Base-by-base conservation (phyloP, 2,888 invertebrate genomes). In the Himalopsyche kuldschensis region DNA sequence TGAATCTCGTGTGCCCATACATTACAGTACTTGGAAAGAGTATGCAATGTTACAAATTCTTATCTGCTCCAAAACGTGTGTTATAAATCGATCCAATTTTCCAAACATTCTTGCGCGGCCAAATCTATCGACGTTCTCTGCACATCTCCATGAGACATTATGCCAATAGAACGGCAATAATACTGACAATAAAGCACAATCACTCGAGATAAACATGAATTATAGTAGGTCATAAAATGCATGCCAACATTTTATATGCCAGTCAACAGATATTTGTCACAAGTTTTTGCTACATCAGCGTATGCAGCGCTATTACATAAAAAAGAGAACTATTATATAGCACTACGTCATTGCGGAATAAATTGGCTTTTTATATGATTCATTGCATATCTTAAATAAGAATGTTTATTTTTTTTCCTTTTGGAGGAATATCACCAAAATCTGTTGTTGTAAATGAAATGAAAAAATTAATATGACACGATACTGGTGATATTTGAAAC, bases 141-240 rank as follows among this genome's bases (percentile, higher is more conserved):
- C 76, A 55, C 69, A 27, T 69, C 69, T 69, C 15, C 27, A 75
- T 27, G 81, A 55, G 77, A 81, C 81, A 81, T 81, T 63, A 35
- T 77, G 8, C 55, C 77, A 82, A 82, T 82, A 78, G 78, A 82
- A 82, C 78, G 78, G 75, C 78, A 17, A 77, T 77, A 80, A 80
- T 78, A 46, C 77, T 63, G 69, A 76, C 35, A 76, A 77, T 76
- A 75, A 83, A 77, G 32, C 48, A 82, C 76, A 82, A 85, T 81
- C 85, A 78, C 76, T 83, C 81, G 81, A 83, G 85, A 85, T 85
- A 85, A 85, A 83, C 85, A 81, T 85, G 85, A 85, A 63, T 82
- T 85, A 85, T 77, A 69, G n/a, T 27, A 32, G 79, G 83, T 80
- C 79, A 75, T 85, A 85, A 85, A 85, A 78, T 85, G 83, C 85